Percentiles rank a stretch among this genome's conserved stretches.
Conservation (phyloP, 2,797 vertebrate genomes). For the Amazona ochrocephala region DNA sequence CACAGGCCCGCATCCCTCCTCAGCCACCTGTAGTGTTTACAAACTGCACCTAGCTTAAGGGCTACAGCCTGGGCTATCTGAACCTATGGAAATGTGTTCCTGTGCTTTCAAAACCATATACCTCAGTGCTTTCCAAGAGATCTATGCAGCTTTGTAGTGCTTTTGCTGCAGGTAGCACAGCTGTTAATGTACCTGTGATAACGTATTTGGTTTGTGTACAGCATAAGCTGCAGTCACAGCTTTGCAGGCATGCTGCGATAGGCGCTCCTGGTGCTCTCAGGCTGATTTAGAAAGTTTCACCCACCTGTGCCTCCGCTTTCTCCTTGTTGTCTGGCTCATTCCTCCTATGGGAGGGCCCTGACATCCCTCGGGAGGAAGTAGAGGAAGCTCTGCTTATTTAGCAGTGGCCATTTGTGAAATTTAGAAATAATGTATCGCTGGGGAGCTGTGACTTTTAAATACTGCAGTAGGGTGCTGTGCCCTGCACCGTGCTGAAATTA, state of each 20-base stretch:
- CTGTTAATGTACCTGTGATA: not conserved
- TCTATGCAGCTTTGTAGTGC: not conserved
- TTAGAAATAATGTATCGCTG: not conserved
- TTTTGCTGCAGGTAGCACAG: not conserved
- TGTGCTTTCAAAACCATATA: not conserved
- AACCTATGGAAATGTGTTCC: not conserved
- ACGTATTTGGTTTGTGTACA: not conserved
- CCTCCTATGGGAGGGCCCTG: not conserved
- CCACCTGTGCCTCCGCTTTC: not conserved
- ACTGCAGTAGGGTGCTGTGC: not conserved
- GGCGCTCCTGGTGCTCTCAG: not conserved
- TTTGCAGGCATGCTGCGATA: not conserved
- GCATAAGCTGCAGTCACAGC: not conserved
- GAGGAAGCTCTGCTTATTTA: not conserved
- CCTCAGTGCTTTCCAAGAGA: not conserved
- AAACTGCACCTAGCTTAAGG: not conserved
- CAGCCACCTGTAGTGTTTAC: not conserved
- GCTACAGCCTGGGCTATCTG: not conserved
- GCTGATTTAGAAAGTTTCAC: not conserved
- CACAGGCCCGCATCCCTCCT: not conserved
- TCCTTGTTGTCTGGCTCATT: not conserved
- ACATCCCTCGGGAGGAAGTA: not conserved
- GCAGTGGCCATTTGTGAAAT: not conserved
- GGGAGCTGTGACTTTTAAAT: not conserved
- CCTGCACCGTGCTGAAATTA: not conserved